phyloP scores from a whole-genome alignment of 2,888 invertebrate genomes.

The Colletes collaris region DNA sequence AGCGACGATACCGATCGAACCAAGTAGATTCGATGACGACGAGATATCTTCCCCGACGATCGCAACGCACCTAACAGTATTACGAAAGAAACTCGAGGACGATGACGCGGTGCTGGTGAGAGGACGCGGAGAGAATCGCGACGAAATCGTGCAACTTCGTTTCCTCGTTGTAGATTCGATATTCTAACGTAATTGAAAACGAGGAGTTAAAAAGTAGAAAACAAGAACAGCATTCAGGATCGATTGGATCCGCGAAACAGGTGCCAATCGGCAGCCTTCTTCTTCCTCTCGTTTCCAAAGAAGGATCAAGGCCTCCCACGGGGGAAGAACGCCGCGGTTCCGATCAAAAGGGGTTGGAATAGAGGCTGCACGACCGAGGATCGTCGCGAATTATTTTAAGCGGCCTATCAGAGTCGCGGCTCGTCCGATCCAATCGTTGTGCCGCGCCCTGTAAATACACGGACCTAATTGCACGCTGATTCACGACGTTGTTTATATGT shows the following conservation, averaged over 20 bases:
- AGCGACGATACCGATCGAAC: neutral
- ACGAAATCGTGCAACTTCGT: slow-evolving; percentile 59
- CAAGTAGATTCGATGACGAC: neutral
- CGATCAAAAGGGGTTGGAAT: slow-evolving; percentile 5
- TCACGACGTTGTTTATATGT: slow-evolving; percentile 70
- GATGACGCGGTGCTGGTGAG: slow-evolving; percentile 39
- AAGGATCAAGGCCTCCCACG: neutral
- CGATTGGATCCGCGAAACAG: slow-evolving; percentile 20
- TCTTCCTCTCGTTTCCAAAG: neutral
- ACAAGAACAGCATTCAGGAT: neutral
- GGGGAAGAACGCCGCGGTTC: slow-evolving; percentile 5
- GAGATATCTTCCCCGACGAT: slow-evolving; percentile 47
- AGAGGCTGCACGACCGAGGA: slow-evolving; percentile 47
- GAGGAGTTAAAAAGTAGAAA: neutral
- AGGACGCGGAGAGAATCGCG: slow-evolving; percentile 62
- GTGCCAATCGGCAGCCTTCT: slow-evolving; percentile 49
- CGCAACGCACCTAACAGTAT: slow-evolving; percentile 45
- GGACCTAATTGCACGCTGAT: slow-evolving; percentile 63
- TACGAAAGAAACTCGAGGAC: slow-evolving; percentile 25
- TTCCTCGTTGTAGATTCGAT: slow-evolving; percentile 25
- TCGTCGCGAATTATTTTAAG: slow-evolving; percentile 73
- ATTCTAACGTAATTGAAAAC: neutral
- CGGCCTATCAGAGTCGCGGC: slow-evolving; percentile 75
- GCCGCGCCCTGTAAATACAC: slow-evolving; percentile 74
- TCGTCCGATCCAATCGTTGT: slow-evolving; percentile 64